Base-by-base conservation (phyloP, 2,113 vertebrate species). In the Pluvianellus socialis region DNA sequence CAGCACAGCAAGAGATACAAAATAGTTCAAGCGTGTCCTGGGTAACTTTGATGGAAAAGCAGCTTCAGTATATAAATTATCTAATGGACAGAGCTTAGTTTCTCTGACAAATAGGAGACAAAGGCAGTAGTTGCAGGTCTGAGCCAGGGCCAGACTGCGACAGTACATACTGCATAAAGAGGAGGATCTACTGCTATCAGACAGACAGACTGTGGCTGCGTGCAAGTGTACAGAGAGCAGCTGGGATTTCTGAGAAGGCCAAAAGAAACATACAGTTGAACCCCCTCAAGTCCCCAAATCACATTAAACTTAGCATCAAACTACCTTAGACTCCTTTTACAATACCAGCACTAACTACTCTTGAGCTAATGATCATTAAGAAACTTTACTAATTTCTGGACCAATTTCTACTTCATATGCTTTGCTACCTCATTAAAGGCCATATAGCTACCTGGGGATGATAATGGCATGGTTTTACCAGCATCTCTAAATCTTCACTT, bases 61-160 rank as follows among this genome's bases (percentile, higher is more conserved):
- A 94, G 77, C 62, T 92, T 74, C 66, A 52, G 49, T 45, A 33
- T 40, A 85, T 87, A 90, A 92, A 92, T 95, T 95, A 79, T 55
- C 76, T 45, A 70, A 27, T 26, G 55, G 44, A 12, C 70, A 81
- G 70, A 49, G 49, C 61, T 84, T 56, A 7, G 18, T 45, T 84
- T 81, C 42, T 74, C 58, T 72, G 52, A 42, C 13, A 87, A 58
- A 89, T 76, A 30, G n/a, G 38, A 90, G 65, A 56, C 65, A 85
- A 84, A 91, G 56, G 44, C 42, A 30, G 3, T 8, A 45, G 35
- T 4, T 86, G 65, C 73, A 79, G 28, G 13, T 61, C 66, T 85
- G 72, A 90, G 47, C 38, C 45, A 63, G 52, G 55, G 71, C 76
- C 70, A 94, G 49, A 8, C 45, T 76, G 70, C 59, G n/a, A 47